Percentiles rank a stretch among this genome's conserved stretches.
These are phyloP conservation scores for Holothuria glaberrima DNA, from an alignment of 35 echinoderm and acorn worm species.

Conservation along the genomic window DNA sequence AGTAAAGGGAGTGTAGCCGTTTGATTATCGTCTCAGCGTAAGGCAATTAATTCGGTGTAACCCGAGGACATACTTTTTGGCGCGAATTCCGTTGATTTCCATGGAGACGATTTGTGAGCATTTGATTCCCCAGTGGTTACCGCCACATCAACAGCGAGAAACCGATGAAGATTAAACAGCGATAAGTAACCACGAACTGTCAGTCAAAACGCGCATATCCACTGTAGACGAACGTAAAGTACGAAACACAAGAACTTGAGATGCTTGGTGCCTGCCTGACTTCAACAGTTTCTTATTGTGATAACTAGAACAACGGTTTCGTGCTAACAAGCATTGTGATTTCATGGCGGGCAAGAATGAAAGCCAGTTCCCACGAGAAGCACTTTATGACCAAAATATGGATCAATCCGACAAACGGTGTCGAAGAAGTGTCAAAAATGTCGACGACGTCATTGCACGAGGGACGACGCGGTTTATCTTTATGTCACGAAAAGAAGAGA, in stretches of 20 bases:
- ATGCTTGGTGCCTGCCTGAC: too few relatives aligned
- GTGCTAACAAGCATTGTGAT: too few relatives aligned
- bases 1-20: constrained; percentile 49
- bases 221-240: neutral
- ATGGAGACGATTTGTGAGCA: constrained; percentile 55
- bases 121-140: constrained; percentile 55
- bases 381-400: too few relatives aligned
- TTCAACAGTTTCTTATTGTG: constrained; percentile 1
- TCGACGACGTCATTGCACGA: too few relatives aligned
- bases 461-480: too few relatives aligned
- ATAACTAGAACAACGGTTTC: constrained; percentile 22
- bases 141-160: constrained; percentile 37
- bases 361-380: too few relatives aligned
- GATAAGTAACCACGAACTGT: constrained; percentile 51
- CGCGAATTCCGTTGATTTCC: constrained; percentile 62
- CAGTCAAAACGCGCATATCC: neutral
- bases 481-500: too few relatives aligned
- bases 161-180: constrained; percentile 46
- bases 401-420: too few relatives aligned
- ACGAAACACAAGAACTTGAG: too few relatives aligned
- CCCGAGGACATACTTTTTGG: constrained; percentile 62
- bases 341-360: too few relatives aligned
- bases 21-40: constrained; percentile 49
- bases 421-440: too few relatives aligned
- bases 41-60: constrained; percentile 60